These are phyloP conservation scores for Python bivittatus DNA, from an alignment of 2,113 vertebrate genomes.

Conservation along the genomic window DNA sequence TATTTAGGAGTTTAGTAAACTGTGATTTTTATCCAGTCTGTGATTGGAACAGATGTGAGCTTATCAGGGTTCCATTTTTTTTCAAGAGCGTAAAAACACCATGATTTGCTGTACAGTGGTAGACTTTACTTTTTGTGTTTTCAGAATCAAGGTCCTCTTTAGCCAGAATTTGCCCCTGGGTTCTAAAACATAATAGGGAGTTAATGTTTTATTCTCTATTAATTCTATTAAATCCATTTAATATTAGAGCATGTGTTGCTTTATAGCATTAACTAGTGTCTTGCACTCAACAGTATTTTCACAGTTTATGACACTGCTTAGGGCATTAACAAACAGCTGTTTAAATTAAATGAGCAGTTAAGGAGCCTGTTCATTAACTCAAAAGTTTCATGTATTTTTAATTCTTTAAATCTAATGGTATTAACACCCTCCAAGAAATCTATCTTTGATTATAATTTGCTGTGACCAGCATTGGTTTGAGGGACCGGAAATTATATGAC, in stretches of 20 bases:
- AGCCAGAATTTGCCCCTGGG: constrained; percentile 84
- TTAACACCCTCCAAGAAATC: constrained; percentile 82
- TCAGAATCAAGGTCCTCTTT: constrained; percentile 80
- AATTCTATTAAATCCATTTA: constrained; percentile 89
- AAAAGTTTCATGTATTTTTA: constrained; percentile 91
- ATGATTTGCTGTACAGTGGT: constrained; percentile 85
- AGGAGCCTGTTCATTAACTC: constrained; percentile 89
- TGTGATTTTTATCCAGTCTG: constrained; percentile 85
- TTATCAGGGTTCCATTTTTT: constrained; percentile 87
- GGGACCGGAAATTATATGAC: constrained; percentile 64
- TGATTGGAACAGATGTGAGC: constrained; percentile 89
- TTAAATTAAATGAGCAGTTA: constrained; percentile 91
- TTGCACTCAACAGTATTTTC: constrained; percentile 88
- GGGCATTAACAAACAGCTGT: constrained; percentile 91
- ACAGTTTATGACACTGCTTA: constrained; percentile 90
- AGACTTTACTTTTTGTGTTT: constrained; percentile 81
- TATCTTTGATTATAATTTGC: constrained; percentile 84
- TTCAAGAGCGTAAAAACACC: constrained; percentile 83
- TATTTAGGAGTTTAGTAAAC: constrained; percentile 88
- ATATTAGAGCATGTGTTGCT: constrained; percentile 90
- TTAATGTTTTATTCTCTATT: constrained; percentile 89
- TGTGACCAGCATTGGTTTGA: constrained; percentile 74
- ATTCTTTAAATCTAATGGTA: constrained; percentile 86
- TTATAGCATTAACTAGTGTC: constrained; percentile 89
- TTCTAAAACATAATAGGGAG: constrained; percentile 84